These are phyloP conservation scores for Tadarida brasiliensis DNA, from an alignment of 2,797 vertebrate genomes.

Conservation along the genomic window DNA sequence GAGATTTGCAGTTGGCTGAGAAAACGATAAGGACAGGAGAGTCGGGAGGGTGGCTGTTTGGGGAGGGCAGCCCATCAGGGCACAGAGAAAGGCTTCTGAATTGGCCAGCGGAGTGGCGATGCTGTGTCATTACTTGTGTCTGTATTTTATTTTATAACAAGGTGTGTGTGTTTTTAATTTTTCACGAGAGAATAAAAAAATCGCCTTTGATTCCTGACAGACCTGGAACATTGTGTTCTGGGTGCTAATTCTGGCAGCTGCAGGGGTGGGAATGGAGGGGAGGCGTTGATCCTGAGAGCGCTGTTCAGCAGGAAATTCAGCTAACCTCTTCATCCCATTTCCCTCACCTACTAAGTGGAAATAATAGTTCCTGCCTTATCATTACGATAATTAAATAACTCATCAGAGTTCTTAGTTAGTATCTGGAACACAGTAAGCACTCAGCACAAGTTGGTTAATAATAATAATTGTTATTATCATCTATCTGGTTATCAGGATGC, in stretches of 20 bases:
- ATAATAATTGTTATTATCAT: neutral
- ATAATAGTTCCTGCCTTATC: neutral
- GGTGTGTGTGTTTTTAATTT: neutral
- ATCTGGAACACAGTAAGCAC: neutral
- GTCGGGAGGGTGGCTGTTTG: neutral
- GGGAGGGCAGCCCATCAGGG: neutral
- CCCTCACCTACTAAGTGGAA: neutral
- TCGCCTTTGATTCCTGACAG: neutral
- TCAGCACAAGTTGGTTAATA: neutral
- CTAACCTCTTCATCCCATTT: neutral
- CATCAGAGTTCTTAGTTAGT: neutral
- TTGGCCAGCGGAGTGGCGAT: fast-evolving
- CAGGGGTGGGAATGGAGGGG: neutral
- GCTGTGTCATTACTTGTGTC: neutral
- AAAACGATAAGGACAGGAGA: neutral
- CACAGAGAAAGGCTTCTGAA: neutral
- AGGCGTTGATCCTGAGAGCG: neutral
- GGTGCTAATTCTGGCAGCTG: slow-evolving; percentile 3
- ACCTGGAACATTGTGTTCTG: neutral
- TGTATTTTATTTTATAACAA: slow-evolving; percentile 27
- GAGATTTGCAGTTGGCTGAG: neutral
- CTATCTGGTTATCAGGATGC: neutral
- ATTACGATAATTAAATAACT: neutral
- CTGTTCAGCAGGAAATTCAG: neutral
- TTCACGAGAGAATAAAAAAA: neutral